phyloP scores from a whole-genome alignment of 1,140 invertebrate genomes.

The Mesaphorura yosii region DNA sequence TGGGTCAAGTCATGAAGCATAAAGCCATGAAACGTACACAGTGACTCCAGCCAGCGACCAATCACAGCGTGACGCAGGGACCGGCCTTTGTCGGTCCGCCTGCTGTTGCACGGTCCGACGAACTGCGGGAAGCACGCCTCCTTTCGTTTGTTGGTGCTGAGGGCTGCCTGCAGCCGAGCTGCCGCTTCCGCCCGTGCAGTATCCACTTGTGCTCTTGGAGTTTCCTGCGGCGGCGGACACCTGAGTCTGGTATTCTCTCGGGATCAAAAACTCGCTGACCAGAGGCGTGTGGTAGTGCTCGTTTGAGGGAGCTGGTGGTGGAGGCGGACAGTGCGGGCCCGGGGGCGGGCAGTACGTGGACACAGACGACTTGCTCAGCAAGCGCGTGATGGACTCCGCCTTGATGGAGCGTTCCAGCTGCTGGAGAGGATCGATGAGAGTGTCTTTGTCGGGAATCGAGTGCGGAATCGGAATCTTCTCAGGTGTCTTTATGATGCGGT shows the following conservation, averaged over 20 bases:
- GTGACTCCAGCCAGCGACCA: slow-evolving; percentile 28
- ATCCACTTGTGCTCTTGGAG: background rate
- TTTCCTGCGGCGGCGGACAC: background rate
- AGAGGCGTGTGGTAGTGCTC: background rate
- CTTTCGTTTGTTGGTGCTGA: background rate
- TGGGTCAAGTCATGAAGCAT: background rate
- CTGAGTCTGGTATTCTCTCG: background rate
- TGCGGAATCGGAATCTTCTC: slow-evolving; percentile 29
- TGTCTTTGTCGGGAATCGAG: slow-evolving; percentile 24
- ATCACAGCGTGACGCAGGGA: slow-evolving; percentile 13
- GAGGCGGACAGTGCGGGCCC: background rate
- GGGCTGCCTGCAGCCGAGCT: background rate
- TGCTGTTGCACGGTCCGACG: background rate
- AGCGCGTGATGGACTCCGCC: slow-evolving; percentile 25
- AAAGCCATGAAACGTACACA: slow-evolving; percentile 8
- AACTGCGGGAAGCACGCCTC: background rate
- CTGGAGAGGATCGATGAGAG: slow-evolving; percentile 18
- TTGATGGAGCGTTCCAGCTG: slow-evolving; percentile 24
- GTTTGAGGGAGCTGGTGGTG: background rate
- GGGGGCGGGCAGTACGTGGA: background rate
- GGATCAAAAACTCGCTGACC: background rate
- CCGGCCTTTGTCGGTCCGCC: background rate
- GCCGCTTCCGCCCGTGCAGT: background rate
- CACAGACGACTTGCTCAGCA: slow-evolving; percentile 23
- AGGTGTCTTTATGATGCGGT: slow-evolving; percentile 25